Evolutionary conservation across 2,888 invertebrate species (phyloP).

Genomic region (Drosophila macrothrix): DNA sequence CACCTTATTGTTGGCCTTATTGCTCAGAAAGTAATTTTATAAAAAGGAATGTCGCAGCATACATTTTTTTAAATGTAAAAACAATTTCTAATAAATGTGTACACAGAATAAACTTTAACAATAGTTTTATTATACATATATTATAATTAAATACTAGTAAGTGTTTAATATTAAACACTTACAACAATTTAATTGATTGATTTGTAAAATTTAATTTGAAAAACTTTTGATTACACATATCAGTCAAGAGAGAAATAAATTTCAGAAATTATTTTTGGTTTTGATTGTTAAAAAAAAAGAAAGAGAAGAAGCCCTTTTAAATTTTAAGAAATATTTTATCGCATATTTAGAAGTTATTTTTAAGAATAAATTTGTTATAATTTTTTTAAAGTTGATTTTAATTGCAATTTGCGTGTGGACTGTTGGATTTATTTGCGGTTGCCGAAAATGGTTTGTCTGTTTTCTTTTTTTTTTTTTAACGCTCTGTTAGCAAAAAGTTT

Average conservation of each 20-base stretch:
- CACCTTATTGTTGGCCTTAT: not conserved
- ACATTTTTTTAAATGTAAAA: no score
- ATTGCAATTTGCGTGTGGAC: slow-evolving; percentile 15
- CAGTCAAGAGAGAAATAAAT: not conserved
- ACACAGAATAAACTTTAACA: no score
- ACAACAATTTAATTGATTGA: not conserved
- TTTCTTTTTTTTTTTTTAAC: slow-evolving; percentile 14
- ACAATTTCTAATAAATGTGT: no score
- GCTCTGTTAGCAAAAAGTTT: slow-evolving; percentile 64
- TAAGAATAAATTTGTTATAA: not conserved
- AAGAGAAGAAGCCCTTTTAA: not conserved
- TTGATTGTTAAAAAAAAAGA: not conserved
- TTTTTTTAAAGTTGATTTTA: not conserved
- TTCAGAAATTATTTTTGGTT: not conserved
- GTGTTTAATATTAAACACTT: not conserved
- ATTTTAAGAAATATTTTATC: not conserved
- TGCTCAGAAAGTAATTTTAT: not conserved
- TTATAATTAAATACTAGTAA: no score
- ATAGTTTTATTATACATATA: no score
- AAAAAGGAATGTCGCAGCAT: not conserved
- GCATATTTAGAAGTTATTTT: not conserved
- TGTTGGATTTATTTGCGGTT: slow-evolving; percentile 74
- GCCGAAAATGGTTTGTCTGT: slow-evolving; percentile 31
- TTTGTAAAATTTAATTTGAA: not conserved
- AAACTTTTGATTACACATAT: not conserved